Evolutionary conservation across 2,888 invertebrate species (phyloP).

Genomic region (Drosophila silvestris): DNA sequence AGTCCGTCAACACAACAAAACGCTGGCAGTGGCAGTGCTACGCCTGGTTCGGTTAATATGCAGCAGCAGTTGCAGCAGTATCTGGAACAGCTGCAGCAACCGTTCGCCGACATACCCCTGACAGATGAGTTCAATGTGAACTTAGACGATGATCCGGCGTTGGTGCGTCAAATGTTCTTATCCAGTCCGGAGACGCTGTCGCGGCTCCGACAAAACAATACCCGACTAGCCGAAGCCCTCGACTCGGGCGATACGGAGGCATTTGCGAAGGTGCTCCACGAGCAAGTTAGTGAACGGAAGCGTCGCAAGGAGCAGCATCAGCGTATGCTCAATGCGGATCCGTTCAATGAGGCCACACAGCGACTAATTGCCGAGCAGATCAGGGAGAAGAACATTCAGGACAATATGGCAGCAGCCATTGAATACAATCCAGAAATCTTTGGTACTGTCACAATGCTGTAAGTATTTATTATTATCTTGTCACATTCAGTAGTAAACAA

Average conservation of each 20-base stretch:
- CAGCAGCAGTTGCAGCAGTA: conserved; percentile 40
- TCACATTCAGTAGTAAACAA: not conserved
- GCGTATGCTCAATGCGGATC: conserved; percentile 96
- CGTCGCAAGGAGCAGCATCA: conserved; percentile 93
- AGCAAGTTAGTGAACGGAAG: conserved; percentile 93
- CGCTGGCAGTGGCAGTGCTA: conserved; percentile 27
- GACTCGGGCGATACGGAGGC: conserved; percentile 92
- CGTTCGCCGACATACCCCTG: conserved; percentile 60
- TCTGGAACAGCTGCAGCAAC: conserved; percentile 31
- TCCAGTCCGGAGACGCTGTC: conserved; percentile 96
- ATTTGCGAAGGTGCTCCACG: conserved; percentile 91
- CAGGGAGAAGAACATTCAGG: conserved; percentile 97
- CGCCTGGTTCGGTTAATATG: conserved; percentile 15
- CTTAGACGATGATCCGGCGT: conserved; percentile 92
- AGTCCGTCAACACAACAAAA: conserved; percentile 46
- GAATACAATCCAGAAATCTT: conserved; percentile 99
- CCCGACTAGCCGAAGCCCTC: conserved; percentile 95
- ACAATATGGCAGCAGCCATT: conserved; percentile 99
- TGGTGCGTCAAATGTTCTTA: conserved; percentile 94
- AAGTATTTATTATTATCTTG: conserved; percentile 39
- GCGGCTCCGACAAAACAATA: conserved; percentile 96
- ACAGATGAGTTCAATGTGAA: conserved; percentile 85
- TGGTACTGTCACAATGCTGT: conserved; percentile 98
- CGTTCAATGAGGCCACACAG: conserved; percentile 98
- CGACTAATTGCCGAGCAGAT: conserved; percentile 98